Base-by-base conservation (phyloP, 2,888 invertebrate species). In the Trichopoda pennipes region DNA sequence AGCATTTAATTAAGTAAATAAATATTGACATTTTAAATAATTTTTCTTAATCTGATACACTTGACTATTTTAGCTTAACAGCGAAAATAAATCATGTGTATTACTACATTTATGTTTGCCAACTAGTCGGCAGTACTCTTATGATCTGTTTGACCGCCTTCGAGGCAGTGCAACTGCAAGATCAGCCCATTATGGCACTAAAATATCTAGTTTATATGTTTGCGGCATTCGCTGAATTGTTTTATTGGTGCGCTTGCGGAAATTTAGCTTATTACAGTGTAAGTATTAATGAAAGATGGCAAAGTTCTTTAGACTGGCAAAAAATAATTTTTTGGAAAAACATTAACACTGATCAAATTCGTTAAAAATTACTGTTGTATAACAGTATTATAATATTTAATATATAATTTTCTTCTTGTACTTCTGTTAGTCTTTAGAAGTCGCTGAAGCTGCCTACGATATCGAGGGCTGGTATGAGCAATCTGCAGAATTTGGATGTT, bases 81-180 rank as follows among this genome's bases (percentile, higher is more conserved):
- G 38, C 86, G 0, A 85, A 86, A 38, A 86, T 83, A 35, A 90
- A 88, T 84, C 56, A 81, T 0, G 83, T 85, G 4, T 89, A 85
- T 58, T 85, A 88, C 75, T 86, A 83, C 49, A 85, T 86, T n/a
- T 90, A 86, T 74, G 84, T 87, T 1, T 76, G 86, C 0, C 90
- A 90, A 81, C 84, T 90, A 69, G 84, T 85, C 0, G 87, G 87
- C 60, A 90, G 89, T 63, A 88, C 88, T 3, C 85, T 86, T 0
- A 51, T 90, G 38, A 86, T 90, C 12, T 90, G 90, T 53, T 83
- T 90, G 56, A 86, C 89, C 10, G 87, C 88, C 4, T 89, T 90
- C 72, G 89, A 89, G 77, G 85, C 87, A 0, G 85, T 88, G 64
- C 70, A 86, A 28, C 86, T 87, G 1, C 63, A 86, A 12, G 84